Percentiles rank a stretch among this genome's conserved stretches.
Evolutionary conservation across 2,888 invertebrate species (phyloP).

Genomic region (Ligdia adustata): DNA sequence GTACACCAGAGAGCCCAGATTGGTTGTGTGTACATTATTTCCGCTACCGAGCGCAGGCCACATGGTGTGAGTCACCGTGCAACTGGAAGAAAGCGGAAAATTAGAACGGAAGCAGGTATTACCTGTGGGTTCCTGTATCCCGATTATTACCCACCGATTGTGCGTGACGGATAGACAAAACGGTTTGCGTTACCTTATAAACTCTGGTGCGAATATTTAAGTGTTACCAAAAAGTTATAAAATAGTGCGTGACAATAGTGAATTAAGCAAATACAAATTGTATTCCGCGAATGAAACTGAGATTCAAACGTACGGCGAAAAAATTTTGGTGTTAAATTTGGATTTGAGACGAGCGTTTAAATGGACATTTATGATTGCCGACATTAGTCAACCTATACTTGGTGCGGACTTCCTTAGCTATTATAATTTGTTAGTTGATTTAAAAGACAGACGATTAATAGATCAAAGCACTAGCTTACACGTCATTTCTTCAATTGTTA

Average conservation of each 20-base stretch:
- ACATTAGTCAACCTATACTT: conserved; percentile 36
- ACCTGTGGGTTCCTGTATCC: conserved; percentile 3
- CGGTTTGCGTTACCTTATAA: neutral
- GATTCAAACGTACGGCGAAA: conserved; percentile 26
- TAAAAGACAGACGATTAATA: conserved; percentile 8
- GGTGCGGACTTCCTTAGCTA: conserved; percentile 40
- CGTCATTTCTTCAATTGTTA: neutral
- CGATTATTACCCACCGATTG: neutral
- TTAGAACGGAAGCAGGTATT: neutral
- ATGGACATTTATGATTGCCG: conserved; percentile 37
- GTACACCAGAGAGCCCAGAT: neutral
- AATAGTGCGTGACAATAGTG: neutral
- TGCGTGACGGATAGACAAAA: neutral
- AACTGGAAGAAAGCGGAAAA: conserved; percentile 4
- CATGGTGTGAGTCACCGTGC: conserved; percentile 8
- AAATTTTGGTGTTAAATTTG: conserved; percentile 29
- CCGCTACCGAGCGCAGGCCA: neutral
- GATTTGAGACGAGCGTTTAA: conserved; percentile 31
- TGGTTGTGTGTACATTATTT: conserved; percentile 17
- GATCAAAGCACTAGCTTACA: neutral
- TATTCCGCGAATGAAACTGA: conserved; percentile 34
- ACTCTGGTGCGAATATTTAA: conserved; percentile 4
- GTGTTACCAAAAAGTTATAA: conserved; percentile 1
- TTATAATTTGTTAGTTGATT: conserved; percentile 36
- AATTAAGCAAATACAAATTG: conserved; percentile 21